These are phyloP conservation scores for Plotosus lineatus DNA, from an alignment of 2,113 vertebrate genomes.

Conservation along the genomic window DNA sequence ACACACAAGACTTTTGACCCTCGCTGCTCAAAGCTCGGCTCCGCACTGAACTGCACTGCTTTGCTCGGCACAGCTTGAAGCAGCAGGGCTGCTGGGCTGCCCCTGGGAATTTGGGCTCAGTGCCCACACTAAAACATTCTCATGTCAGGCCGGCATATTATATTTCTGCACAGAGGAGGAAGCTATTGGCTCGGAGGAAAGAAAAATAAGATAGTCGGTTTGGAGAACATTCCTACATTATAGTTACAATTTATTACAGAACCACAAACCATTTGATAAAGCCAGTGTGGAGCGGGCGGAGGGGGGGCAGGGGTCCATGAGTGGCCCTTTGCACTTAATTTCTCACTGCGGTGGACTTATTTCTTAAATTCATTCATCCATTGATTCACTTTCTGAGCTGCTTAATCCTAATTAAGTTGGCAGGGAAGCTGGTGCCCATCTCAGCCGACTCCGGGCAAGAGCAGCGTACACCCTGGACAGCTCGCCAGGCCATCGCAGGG, in stretches of 20 bases:
- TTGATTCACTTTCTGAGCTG: too few relatives aligned
- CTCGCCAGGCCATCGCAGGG: too few relatives aligned
- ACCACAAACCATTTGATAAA: neutral
- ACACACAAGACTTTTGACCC: conserved; percentile 59
- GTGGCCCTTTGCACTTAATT: neutral
- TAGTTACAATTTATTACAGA: neutral
- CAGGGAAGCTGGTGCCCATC: too few relatives aligned
- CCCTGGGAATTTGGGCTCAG: conserved; percentile 8
- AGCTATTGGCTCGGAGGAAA: neutral
- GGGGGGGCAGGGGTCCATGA: too few relatives aligned
- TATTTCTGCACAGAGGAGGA: conserved; percentile 9
- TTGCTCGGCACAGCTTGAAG: neutral
- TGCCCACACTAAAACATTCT: conserved; percentile 13
- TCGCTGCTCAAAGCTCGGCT: conserved; percentile 9
- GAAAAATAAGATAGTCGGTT: neutral
- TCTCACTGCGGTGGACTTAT: neutral
- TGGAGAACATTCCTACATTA: neutral
- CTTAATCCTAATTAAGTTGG: too few relatives aligned
- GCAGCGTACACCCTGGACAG: too few relatives aligned
- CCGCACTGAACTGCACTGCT: neutral
- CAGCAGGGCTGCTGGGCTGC: too few relatives aligned
- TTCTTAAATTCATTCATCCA: too few relatives aligned
- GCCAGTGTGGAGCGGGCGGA: neutral
- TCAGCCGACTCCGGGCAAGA: too few relatives aligned
- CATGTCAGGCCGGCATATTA: conserved; percentile 12